These are phyloP conservation scores for Regulus satrapa DNA, from an alignment of 2,113 vertebrate species.

Conservation along the genomic window DNA sequence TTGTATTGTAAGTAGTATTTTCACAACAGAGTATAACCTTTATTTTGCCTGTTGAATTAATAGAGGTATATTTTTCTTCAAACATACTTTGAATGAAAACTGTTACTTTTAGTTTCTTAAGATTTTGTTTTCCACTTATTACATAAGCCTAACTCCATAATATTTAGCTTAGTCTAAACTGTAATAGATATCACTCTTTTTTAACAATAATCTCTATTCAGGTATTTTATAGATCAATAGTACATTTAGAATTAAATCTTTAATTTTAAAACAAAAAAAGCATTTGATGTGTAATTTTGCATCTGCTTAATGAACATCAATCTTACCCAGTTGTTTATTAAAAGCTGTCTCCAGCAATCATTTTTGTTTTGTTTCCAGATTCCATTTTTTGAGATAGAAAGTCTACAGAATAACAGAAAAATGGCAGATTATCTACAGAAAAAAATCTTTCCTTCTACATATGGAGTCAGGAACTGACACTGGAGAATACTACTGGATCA, in stretches of 20 bases:
- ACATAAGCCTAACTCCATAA: background rate
- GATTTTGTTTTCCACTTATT: background rate
- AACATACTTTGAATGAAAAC: background rate
- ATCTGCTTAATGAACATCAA: background rate
- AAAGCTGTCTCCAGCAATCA: background rate
- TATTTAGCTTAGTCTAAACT: background rate
- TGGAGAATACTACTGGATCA: background rate
- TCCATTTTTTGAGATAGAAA: conserved; percentile 84
- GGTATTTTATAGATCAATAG: background rate
- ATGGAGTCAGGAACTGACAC: conserved; percentile 71
- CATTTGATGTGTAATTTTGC: background rate
- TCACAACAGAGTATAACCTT: background rate
- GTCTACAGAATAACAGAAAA: conserved; percentile 55
- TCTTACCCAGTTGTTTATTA: background rate
- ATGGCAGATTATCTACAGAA: conserved; percentile 84
- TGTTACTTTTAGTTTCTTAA: background rate
- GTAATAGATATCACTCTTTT: background rate
- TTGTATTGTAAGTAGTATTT: background rate
- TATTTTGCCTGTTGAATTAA: background rate
- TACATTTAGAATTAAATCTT: background rate
- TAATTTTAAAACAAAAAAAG: background rate
- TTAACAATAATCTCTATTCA: background rate
- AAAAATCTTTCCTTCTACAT: conserved; percentile 83
- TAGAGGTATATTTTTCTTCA: background rate
- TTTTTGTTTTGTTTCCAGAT: conserved; percentile 72